A percentile compares a stretch with the other conserved stretches of the same genome.
Conservation (phyloP, 1,140 invertebrate genomes). For the Hermetia illucens region DNA sequence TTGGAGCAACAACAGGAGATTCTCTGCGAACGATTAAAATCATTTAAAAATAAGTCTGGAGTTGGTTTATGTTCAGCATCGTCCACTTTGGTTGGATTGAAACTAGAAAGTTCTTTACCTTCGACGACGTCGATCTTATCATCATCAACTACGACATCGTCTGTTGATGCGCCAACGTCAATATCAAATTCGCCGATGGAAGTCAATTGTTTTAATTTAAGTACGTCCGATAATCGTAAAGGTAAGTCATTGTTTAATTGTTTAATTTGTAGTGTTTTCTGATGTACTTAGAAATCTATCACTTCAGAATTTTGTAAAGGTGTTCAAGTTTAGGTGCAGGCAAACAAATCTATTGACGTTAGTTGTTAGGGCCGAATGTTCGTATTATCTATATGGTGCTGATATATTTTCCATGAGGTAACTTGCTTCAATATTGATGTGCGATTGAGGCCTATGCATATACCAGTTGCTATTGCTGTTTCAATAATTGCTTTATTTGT, state of each 20-base stretch:
- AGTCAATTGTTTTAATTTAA: background rate
- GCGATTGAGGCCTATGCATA: no score
- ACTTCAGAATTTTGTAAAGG: background rate
- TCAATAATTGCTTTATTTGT: background rate
- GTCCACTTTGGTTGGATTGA: background rate
- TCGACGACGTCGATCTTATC: background rate
- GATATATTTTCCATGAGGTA: background rate
- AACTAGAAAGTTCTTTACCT: background rate
- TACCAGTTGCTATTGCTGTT: background rate
- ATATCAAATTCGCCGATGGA: no score
- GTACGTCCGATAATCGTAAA: background rate
- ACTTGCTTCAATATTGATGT: no score
- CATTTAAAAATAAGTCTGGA: constrained; percentile 29
- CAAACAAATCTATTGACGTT: no score
- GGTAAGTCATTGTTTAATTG: no score
- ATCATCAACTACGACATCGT: background rate
- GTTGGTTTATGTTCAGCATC: background rate
- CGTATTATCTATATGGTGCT: background rate
- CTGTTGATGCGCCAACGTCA: no score
- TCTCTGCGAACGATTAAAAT: constrained; percentile 52
- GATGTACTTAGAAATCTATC: background rate
- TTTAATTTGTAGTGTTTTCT: no score
- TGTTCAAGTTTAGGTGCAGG: background rate
- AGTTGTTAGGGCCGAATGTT: no score
- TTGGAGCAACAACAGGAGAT: constrained; percentile 60